Evolutionary conservation across 2,797 vertebrate species (phyloP).

Genomic region (Oreortyx pictus): DNA sequence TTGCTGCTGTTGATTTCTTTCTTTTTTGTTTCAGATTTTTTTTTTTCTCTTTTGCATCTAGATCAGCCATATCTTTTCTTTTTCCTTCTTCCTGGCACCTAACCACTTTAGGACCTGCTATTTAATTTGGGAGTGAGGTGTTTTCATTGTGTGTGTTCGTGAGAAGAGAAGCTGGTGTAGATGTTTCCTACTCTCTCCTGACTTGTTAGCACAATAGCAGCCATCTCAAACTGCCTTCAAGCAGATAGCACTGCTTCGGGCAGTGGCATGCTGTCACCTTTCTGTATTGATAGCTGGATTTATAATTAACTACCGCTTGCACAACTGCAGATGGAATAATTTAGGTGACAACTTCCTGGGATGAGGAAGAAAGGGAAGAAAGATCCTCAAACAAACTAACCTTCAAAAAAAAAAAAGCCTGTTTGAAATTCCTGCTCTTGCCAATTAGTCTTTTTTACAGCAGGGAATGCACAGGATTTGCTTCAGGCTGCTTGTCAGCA

Average conservation of each 20-base stretch:
- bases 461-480: neutral
- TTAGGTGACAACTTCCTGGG: neutral
- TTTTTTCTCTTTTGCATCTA: neutral
- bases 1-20: neutral
- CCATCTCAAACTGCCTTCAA: accelerated
- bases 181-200: neutral
- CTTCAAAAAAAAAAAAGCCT: neutral
- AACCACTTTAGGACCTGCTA: neutral
- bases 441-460: neutral
- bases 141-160: neutral
- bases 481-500: accelerated
- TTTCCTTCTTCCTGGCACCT: neutral
- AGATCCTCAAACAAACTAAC: neutral
- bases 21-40: neutral
- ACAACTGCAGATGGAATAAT: neutral
- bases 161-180: neutral
- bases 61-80: accelerated
- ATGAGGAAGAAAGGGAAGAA: neutral
- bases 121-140: neutral
- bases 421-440: neutral
- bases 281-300: neutral
- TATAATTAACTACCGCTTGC: slow-evolving; percentile 11
- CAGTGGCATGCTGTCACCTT: neutral
- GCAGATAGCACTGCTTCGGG: neutral
- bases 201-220: neutral